Conservation (phyloP, 2,113 vertebrate species). For the Pogonocichla stellata region DNA sequence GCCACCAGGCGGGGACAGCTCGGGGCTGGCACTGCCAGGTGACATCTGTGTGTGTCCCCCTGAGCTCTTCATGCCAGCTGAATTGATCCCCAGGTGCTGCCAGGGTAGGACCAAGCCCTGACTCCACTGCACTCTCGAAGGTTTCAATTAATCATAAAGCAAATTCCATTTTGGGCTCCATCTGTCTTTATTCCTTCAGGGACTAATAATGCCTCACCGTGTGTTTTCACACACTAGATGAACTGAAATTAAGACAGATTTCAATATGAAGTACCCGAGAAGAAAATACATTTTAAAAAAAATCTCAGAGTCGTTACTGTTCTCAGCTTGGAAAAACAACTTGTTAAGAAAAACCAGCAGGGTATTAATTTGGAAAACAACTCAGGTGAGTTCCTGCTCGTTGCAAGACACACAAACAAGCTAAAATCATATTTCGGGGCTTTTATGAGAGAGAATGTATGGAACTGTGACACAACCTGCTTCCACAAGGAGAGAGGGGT, state of each 20-base stretch:
- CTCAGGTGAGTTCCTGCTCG: neutral
- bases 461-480: neutral
- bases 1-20: neutral
- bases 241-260: conserved; percentile 75
- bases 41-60: neutral
- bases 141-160: conserved; percentile 74
- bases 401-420: neutral
- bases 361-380: conserved; percentile 36
- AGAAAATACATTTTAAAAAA: conserved; percentile 57
- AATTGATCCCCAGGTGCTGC: conserved; percentile 15
- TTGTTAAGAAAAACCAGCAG: conserved; percentile 36
- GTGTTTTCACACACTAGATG: conserved; percentile 71
- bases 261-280: conserved; percentile 58
- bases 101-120: conserved; percentile 28
- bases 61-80: neutral
- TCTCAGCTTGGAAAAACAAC: conserved; percentile 33
- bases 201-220: conserved; percentile 71
- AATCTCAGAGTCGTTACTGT: conserved; percentile 21
- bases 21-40: neutral
- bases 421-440: neutral
- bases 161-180: conserved; percentile 72
- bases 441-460: neutral
- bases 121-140: conserved; percentile 62
- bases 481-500: neutral
- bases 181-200: conserved; percentile 73